Evolutionary conservation across 2,113 vertebrate genomes (phyloP).

Genomic region (Columba janthina): DNA sequence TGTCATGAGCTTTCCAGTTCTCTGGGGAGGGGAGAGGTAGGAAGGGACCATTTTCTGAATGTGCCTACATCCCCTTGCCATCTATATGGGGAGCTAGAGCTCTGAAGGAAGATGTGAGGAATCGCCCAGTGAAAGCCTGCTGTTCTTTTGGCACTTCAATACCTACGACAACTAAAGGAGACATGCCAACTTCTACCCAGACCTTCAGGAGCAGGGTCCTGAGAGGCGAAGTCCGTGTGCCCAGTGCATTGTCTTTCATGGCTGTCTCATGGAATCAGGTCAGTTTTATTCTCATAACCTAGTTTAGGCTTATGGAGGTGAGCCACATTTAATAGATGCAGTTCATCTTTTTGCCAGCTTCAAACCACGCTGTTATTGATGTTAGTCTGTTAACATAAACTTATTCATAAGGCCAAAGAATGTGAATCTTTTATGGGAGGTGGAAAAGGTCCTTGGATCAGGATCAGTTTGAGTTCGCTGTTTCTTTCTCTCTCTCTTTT

Average conservation of each 20-base stretch:
- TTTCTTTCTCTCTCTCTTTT: not conserved
- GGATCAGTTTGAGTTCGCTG: not conserved
- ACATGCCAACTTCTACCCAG: fast-evolving
- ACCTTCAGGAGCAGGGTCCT: not conserved
- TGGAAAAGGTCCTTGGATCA: not conserved
- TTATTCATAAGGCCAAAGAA: not conserved
- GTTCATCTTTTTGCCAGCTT: not conserved
- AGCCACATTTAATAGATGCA: not conserved
- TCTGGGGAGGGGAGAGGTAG: not conserved
- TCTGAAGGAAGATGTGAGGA: not conserved
- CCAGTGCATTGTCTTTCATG: not conserved
- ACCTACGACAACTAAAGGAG: not conserved
- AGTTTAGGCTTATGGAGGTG: not conserved
- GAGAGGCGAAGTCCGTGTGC: not conserved
- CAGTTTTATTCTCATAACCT: not conserved
- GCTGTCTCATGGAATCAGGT: not conserved
- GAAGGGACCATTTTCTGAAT: not conserved
- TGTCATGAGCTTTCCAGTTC: not conserved
- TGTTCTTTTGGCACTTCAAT: not conserved
- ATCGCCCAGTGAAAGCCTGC: not conserved
- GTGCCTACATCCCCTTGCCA: not conserved
- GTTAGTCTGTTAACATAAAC: not conserved
- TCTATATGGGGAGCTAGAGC: not conserved
- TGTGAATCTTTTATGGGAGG: not conserved
- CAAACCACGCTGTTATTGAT: not conserved